Evolutionary conservation across 2,888 invertebrate genomes (phyloP), one percentile per base, ranked within the genome.

Genomic region (Synergus itoensis): DNA sequence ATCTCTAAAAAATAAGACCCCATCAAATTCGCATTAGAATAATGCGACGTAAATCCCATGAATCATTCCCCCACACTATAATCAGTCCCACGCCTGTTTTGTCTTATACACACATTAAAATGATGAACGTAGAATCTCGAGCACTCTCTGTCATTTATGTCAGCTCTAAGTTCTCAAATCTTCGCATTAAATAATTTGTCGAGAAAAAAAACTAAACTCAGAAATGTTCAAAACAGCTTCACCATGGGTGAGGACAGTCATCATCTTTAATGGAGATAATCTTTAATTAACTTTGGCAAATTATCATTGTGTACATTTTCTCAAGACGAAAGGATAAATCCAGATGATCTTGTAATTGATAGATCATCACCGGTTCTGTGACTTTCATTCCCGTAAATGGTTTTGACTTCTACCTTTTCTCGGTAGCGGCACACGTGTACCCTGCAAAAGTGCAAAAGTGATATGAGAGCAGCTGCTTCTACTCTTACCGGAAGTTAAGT

Each of bases 61-160:
- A 69, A 69, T 69, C 69, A 69, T 69, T 45, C 45, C 69, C 69
- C 45, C 45, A 43, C 48, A 36, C 48, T 73, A 40, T 73, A 73
- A 73, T 73, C 73, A 73, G 73, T 36, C 73, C 73, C 73, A 73
- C 73, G 53, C 73, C 53, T 73, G 36, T 73, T 73, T 73, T 73
- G 73, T 73, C 53, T 53, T 73, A 73, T 53, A 53, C 48, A 73
- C 73, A 73, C 53, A 73, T 73, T 73, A 73, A 53, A 73, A 73
- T 73, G 48, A 53, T 73, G 36, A 73, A 53, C 53, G 53, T 73
- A 11, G 53, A 73, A 73, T 53, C 53, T 73, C 40, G 40, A 53
- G 53, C 53, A 53, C 73, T 73, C 73, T 73, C 53, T 18, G 53
- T 73, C 73, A 73, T 53, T n/a, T 53, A 36, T 53, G 73, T 73